Conservation (phyloP, 2,888 invertebrate genomes). For the Bruchidius siliquastri region DNA sequence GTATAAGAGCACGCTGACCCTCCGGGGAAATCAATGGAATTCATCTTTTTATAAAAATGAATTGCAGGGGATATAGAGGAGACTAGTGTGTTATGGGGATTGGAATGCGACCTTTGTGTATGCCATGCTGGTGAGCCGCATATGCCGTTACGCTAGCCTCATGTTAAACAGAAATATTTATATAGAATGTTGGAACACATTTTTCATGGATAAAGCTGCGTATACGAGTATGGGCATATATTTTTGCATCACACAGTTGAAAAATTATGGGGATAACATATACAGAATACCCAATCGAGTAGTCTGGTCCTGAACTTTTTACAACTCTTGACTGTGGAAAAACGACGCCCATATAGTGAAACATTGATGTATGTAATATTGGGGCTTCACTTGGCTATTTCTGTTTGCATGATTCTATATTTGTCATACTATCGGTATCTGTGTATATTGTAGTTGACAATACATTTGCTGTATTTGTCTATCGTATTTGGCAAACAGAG, state of each 20-base stretch:
- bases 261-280: background rate
- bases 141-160: background rate
- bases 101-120: background rate
- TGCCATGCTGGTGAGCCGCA: background rate
- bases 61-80: background rate
- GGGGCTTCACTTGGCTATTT: too few relatives aligned
- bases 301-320: too few relatives aligned
- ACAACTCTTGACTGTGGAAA: too few relatives aligned
- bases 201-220: background rate
- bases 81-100: background rate
- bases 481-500: too few relatives aligned
- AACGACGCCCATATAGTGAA: too few relatives aligned
- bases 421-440: too few relatives aligned
- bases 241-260: background rate
- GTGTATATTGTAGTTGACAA: too few relatives aligned
- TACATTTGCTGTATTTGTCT: too few relatives aligned
- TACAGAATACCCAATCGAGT: too few relatives aligned
- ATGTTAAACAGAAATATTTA: background rate
- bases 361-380: too few relatives aligned
- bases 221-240: background rate
- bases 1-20: background rate
- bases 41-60: background rate
- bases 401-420: too few relatives aligned
- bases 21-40: background rate
- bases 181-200: background rate